Evolutionary conservation across 37 sponge, comb jelly and placozoan genomes (phyloP).

Genomic region (Ephydatia muelleri): DNA sequence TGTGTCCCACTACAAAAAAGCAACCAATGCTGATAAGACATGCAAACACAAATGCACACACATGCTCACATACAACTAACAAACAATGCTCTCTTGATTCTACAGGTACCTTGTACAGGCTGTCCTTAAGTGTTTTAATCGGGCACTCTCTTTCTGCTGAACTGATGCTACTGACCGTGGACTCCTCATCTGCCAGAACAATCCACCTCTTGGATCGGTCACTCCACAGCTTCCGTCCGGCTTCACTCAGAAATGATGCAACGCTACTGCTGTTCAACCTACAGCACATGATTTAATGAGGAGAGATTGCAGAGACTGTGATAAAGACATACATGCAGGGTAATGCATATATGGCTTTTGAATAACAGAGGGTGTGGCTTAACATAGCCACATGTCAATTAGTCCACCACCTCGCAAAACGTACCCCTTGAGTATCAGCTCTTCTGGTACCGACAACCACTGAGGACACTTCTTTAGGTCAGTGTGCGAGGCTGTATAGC

Average conservation of each 20-base stretch:
- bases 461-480: constrained; percentile 71
- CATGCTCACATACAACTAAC: neutral
- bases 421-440: constrained; percentile 51
- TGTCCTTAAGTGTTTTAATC: constrained; percentile 43
- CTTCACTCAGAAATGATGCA: constrained; percentile 10
- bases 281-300: neutral
- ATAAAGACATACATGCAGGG: neutral
- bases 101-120: constrained; percentile 48
- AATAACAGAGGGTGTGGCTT: neutral
- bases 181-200: constrained; percentile 49
- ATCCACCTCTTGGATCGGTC: constrained; percentile 29
- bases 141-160: neutral
- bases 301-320: neutral
- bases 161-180: neutral
- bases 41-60: neutral
- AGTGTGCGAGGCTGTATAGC: constrained; percentile 40
- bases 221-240: constrained; percentile 43
- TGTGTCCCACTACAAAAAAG: constrained; percentile 42
- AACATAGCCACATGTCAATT: neutral
- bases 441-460: constrained; percentile 73
- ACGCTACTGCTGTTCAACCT: constrained; percentile 32
- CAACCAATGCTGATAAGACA: neutral
- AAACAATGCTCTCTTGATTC: no score
- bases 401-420: neutral
- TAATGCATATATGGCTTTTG: neutral